phyloP scores from a whole-genome alignment of 2,888 invertebrate species.

The Allophyes oxyacanthae region DNA sequence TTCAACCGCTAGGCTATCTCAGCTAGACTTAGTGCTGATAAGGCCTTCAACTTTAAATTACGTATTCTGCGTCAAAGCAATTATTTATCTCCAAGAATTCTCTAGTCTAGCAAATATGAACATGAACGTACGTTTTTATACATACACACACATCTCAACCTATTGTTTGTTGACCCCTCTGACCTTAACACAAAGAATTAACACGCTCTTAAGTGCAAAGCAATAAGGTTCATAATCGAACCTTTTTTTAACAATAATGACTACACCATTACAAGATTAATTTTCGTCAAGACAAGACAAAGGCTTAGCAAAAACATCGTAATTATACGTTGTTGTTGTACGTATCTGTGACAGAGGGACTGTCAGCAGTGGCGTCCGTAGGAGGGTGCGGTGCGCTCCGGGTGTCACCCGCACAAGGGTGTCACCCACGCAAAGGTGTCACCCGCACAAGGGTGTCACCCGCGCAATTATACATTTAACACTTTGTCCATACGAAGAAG shows the following conservation, averaged over 20 bases:
- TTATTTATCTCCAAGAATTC: not conserved
- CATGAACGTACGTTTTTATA: slow-evolving; percentile 7
- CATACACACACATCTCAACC: slow-evolving; percentile 3
- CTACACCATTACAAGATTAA: slow-evolving; percentile 14
- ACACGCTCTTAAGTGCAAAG: not conserved
- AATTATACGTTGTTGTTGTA: not conserved
- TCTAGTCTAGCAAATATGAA: slow-evolving; percentile 6
- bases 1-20: no score
- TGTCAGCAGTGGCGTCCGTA: no score
- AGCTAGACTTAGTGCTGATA: no score
- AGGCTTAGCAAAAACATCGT: not conserved
- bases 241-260: not conserved
- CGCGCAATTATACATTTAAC: no score
- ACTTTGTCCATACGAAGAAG: no score
- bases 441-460: no score
- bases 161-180: slow-evolving; percentile 31
- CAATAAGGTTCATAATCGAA: slow-evolving; percentile 14
- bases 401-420: no score
- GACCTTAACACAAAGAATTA: slow-evolving; percentile 11
- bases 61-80: no score
- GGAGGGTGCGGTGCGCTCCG: no score
- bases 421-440: no score
- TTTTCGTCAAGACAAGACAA: slow-evolving; percentile 14
- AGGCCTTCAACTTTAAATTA: no score
- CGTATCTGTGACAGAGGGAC: not conserved